Evolutionary conservation across 2,113 vertebrate species (phyloP).

Genomic region (Puffinus mauretanicus): DNA sequence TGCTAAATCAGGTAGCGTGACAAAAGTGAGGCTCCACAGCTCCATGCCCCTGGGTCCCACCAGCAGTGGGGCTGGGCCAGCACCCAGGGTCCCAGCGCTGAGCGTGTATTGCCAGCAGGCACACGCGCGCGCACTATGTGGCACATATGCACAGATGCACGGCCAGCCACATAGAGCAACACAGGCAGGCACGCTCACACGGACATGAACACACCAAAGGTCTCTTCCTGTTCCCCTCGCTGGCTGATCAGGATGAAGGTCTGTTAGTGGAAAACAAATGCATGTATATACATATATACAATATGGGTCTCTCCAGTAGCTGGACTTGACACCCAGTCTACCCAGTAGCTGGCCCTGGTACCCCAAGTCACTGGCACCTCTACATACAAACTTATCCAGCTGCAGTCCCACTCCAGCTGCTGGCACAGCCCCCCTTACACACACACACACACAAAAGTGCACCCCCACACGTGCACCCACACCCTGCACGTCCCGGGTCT

Average conservation of each 20-base stretch:
- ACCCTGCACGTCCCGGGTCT: rapidly evolving
- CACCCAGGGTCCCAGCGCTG: neutral
- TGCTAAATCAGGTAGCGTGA: neutral
- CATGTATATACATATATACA: too few species aligned
- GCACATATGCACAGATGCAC: rapidly evolving
- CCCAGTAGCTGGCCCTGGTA: neutral
- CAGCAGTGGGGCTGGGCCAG: neutral
- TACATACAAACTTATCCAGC: neutral
- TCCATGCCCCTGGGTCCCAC: rapidly evolving
- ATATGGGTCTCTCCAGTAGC: neutral
- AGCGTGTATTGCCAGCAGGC: neutral
- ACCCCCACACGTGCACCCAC: neutral
- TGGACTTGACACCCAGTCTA: neutral
- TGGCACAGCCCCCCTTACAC: neutral
- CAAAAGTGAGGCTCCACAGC: neutral
- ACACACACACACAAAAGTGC: neutral
- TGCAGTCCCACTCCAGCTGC: neutral
- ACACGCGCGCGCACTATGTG: rapidly evolving
- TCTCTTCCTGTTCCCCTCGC: neutral
- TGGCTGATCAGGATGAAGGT: neutral
- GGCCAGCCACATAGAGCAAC: neutral
- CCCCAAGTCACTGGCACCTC: neutral
- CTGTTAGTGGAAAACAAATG: neutral
- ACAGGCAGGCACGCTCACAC: rapidly evolving
- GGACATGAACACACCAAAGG: neutral